These are phyloP conservation scores for Pachymerium ferrugineum DNA, from an alignment of 2,888 invertebrate species.

Conservation along the genomic window DNA sequence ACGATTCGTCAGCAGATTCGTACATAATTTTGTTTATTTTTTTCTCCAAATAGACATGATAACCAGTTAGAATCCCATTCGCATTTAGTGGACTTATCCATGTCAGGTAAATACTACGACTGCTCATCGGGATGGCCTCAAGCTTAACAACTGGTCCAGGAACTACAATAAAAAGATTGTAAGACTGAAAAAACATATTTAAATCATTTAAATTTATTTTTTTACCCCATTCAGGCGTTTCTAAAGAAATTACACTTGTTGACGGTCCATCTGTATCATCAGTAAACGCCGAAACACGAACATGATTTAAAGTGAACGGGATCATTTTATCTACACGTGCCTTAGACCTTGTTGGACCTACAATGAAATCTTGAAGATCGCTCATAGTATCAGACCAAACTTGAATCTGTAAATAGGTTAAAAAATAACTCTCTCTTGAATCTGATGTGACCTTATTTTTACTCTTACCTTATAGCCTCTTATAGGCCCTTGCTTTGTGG, in stretches of 20 bases:
- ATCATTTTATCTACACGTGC: constrained; percentile 72
- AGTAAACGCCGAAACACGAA: constrained; percentile 83
- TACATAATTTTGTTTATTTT: constrained; percentile 35
- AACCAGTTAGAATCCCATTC: constrained; percentile 87
- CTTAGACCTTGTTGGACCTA: constrained; percentile 63
- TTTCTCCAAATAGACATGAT: constrained; percentile 82
- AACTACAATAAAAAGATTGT: constrained; percentile 45
- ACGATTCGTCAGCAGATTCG: background rate
- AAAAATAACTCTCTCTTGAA: background rate
- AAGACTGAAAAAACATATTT: background rate
- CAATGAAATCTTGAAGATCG: constrained; percentile 65
- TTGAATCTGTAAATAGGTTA: constrained; percentile 57
- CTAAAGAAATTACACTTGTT: constrained; percentile 74
- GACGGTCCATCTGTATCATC: constrained; percentile 84
- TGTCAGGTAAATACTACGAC: constrained; percentile 77
- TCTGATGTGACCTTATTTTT: background rate
- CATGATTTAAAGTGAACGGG: constrained; percentile 82
- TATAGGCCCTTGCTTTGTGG: constrained; percentile 82
- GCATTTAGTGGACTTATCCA: constrained; percentile 89
- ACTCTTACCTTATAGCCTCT: constrained; percentile 75
- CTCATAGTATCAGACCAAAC: constrained; percentile 83
- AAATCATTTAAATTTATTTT: too few relatives aligned
- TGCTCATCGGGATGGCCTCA: constrained; percentile 78
- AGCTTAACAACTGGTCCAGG: constrained; percentile 80
- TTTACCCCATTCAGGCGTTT: constrained; percentile 76